Base-by-base conservation (phyloP, 1,140 invertebrate genomes). In the Leptinotarsa lineolata region DNA sequence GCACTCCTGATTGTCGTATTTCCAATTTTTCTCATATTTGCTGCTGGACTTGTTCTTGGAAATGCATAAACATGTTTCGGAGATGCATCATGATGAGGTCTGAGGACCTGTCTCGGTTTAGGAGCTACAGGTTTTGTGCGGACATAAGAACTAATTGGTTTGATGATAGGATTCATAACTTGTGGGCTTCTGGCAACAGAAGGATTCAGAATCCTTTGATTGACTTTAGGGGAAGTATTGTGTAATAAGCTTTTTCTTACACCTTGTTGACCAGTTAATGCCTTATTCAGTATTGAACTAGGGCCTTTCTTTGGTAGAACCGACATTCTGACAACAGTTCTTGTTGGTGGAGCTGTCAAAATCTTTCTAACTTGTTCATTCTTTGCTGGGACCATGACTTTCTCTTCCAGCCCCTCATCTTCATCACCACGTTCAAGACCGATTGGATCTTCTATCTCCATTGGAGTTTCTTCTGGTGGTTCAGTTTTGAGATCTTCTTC, bases 401-500 rank as follows among this genome's bases (percentile, higher is more conserved):
- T 63, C 20, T 63, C 61, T 21, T 63, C 61, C 20, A 63, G 13
- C 15, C 20, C 61, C n/a, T 59, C 39, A 3, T 54, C 20, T 4
- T 46, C 60, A 39, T 67, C 66, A 0, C 18, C 59, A 8, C 8
- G 39, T 15, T 60, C 20, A 5, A 68, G 60, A 58, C 20, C 20
- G 16, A 20, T 13, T 22, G 54, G 46, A 70, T 59, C 30, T 66
- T 64, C 61, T 21, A 59, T 72, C 59, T 61, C 63, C 48, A 75
- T 46, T 3, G 70, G 20, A 8, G 30, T 70, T 58, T 76, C 74
- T 65, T 74, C 72, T 15, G 39, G 71, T 15, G 39, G 71, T 59
- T 81, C 80, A 15, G 68, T 74, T 73, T 81, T 77, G 3, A 81
- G 59, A 73, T 81, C 82, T n/a, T 80, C 81, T 58, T 81, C 80